A percentile compares a stretch with the other conserved stretches of the same genome.
phyloP scores from a whole-genome alignment of 2,797 vertebrate species.

The Hephaestus fuliginosus region DNA sequence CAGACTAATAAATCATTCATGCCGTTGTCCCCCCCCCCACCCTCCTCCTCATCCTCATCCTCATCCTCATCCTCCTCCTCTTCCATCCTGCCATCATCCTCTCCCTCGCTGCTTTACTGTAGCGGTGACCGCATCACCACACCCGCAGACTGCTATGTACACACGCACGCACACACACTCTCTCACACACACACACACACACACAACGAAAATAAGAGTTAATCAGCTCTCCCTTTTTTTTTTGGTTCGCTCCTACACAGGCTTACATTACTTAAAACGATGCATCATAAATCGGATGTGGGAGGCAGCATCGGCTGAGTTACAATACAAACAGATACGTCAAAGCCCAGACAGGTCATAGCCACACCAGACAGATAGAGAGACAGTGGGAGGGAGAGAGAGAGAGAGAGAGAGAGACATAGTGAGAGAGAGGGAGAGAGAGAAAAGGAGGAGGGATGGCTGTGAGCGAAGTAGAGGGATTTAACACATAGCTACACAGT shows the following conservation, averaged over 20 bases:
- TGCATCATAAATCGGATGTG: conserved; percentile 63
- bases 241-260: conserved; percentile 39
- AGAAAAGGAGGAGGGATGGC: conserved; percentile 33
- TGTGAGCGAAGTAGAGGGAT: conserved; percentile 48
- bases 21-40: conserved; percentile 57
- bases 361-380: conserved; percentile 64
- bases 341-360: conserved; percentile 81
- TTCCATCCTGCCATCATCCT: conserved; percentile 65
- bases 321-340: conserved; percentile 69
- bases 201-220: conserved; percentile 35
- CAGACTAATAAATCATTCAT: conserved; percentile 88
- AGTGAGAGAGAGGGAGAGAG: conserved; percentile 6
- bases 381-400: conserved; percentile 31
- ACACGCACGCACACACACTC: conserved; percentile 22
- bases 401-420: conserved; percentile 12
- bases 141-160: conserved; percentile 53
- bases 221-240: conserved; percentile 32
- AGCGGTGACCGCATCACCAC: conserved; percentile 68
- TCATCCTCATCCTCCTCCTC: conserved; percentile 25
- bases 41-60: background rate
- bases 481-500: conserved; percentile 54
- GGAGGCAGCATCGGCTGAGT: conserved; percentile 58
- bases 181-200: too few species aligned
- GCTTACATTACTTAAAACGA: conserved; percentile 53
- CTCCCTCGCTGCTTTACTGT: conserved; percentile 69